A percentile compares a stretch with the other conserved stretches of the same genome.
Evolutionary conservation across 2,797 vertebrate genomes (phyloP).

Genomic region (Tokudaia tokunoshimensis): DNA sequence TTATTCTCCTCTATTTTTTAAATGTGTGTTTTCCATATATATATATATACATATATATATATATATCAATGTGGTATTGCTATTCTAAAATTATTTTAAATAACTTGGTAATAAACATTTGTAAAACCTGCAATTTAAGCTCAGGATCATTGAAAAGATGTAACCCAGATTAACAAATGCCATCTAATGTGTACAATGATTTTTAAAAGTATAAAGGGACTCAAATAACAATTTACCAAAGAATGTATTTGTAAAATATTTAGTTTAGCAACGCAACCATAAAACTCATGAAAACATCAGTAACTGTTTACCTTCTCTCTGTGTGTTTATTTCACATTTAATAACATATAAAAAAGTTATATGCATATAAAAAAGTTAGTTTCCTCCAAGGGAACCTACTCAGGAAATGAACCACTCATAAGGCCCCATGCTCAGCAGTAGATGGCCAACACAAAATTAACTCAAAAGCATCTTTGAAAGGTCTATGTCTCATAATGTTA

Average conservation of each 20-base stretch:
- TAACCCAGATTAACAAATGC: background rate
- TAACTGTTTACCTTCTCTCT: background rate
- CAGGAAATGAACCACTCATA: background rate
- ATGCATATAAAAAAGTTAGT: background rate
- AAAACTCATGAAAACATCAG: background rate
- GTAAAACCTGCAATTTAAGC: background rate
- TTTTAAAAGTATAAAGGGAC: background rate
- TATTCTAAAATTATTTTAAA: background rate
- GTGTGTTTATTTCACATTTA: background rate
- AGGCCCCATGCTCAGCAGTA: too few species aligned
- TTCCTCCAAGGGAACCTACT: background rate
- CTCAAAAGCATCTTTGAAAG: background rate
- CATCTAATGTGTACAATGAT: background rate
- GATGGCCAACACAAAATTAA: background rate
- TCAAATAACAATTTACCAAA: background rate
- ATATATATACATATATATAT: too few species aligned
- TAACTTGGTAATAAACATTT: background rate
- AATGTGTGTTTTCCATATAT: background rate
- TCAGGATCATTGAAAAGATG: background rate
- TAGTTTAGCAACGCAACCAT: background rate
- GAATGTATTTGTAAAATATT: background rate
- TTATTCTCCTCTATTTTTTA: background rate
- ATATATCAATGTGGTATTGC: background rate
- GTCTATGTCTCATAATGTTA: background rate
- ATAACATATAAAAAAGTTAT: background rate